Base-by-base conservation (phyloP, 2,888 invertebrate species). In the Drosophila falleni region DNA sequence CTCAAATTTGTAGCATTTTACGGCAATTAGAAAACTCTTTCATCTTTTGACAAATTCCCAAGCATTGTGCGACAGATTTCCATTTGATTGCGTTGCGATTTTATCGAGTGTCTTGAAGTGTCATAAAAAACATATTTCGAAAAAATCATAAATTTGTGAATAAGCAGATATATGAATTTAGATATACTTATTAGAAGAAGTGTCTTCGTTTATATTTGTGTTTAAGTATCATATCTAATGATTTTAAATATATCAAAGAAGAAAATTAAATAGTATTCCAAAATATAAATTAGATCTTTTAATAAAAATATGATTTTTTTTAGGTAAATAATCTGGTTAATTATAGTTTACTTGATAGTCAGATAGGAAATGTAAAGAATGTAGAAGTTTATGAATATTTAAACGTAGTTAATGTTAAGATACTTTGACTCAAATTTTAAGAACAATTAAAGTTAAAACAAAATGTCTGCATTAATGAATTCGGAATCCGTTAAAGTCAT, bases 11-110 rank as follows among this genome's bases (percentile, higher is more conserved):
- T 35, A 47, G 19, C 39, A 44, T 16, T 46, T 44, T n/a, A 42
- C 51, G 63, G 44, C 49, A 76, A 77, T 77, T 66, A 41, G 42
- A 39, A 58, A 39, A 42, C 31, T 39, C 62, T 80, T 71, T 80
- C 60, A 66, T 66, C 77, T 80, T 39, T 50, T 49, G 35, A 59
- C 37, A 39, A 35, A 55, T 41, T 46, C 19, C 44, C 39, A 8
- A 39, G 51, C 15, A 33, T 50, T 41, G 10, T 35, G 53, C 3
- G 54, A 59, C 53, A 44, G 44, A 53, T 60, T 60, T 33, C 3
- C 2, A 5, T 10, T 26, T 13, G 5, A 13, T 37, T 31, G 41
- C 23, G 42, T 0, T 1, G 23, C 13, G 41, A 16, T 35, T 33
- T 50, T 10, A n/a, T 10, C 9, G 15, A 51, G 13, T 42, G 10